phyloP scores from a whole-genome alignment of 37 sponge, comb jelly and placozoan species.

The Axinella damicornis region DNA sequence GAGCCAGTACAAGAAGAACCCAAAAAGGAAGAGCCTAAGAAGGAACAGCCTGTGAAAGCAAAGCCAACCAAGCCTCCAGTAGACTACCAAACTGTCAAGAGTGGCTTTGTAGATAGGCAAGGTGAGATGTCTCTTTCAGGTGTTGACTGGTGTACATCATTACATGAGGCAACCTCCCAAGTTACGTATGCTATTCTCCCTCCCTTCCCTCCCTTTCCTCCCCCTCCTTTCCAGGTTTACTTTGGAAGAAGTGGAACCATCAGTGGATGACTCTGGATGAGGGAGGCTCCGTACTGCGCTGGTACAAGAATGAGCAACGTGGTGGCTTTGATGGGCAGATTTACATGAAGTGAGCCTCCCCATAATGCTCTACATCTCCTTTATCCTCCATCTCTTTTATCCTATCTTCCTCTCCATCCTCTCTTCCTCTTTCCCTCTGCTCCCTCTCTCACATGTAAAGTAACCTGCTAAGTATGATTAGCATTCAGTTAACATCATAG shows the following conservation, averaged over 20 bases:
- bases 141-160: no score
- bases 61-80: constrained; percentile 27
- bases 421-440: no score
- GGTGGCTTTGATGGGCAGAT: constrained; percentile 17
- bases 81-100: constrained; percentile 30
- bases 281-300: constrained; percentile 39
- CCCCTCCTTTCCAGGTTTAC: not conserved
- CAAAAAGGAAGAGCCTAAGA: not conserved
- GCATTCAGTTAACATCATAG: no score
- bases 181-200: no score
- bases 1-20: no score
- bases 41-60: constrained; percentile 5
- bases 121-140: not conserved
- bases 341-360: constrained; percentile 45
- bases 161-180: no score
- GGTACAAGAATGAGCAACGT: constrained; percentile 58
- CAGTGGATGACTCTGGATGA: constrained; percentile 64
- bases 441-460: no score
- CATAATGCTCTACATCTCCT: no score
- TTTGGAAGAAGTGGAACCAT: constrained; percentile 52
- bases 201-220: no score
- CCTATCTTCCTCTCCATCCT: no score
- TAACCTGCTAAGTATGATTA: no score
- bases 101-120: constrained; percentile 32
- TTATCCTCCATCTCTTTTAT: no score